These are phyloP conservation scores for Leucosticte australis DNA, from an alignment of 2,113 vertebrate species.

Conservation along the genomic window DNA sequence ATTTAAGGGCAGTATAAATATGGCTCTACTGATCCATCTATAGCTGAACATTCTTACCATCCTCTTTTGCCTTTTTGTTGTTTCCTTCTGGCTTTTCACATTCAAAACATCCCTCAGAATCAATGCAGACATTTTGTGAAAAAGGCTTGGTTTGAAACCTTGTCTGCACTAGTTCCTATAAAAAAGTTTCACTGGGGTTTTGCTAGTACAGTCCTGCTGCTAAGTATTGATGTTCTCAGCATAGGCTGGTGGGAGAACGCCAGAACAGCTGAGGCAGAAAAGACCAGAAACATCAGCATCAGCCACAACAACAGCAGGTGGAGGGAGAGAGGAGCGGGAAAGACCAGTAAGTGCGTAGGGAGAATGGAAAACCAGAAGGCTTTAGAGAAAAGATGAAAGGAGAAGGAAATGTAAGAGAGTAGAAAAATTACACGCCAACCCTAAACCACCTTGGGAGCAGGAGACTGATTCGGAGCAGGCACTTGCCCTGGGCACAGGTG, in stretches of 20 bases:
- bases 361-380: not conserved
- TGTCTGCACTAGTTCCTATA: not conserved
- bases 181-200: not conserved
- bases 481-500: not conserved
- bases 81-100: not conserved
- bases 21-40: not conserved
- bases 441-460: not conserved
- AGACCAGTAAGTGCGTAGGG: fast-evolving
- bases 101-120: not conserved
- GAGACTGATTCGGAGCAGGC: fast-evolving
- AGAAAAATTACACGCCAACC: not conserved
- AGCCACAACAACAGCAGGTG: not conserved
- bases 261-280: not conserved
- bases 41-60: not conserved
- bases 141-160: not conserved
- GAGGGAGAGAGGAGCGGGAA: not conserved
- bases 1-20: not conserved
- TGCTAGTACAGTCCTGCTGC: not conserved
- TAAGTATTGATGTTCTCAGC: not conserved
- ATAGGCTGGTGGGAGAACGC: not conserved
- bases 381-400: not conserved
- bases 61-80: not conserved
- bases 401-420: not conserved
- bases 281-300: not conserved
- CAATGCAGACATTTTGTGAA: not conserved